Conservation (phyloP, 2,888 invertebrate genomes). For the Bellardia pandia region DNA sequence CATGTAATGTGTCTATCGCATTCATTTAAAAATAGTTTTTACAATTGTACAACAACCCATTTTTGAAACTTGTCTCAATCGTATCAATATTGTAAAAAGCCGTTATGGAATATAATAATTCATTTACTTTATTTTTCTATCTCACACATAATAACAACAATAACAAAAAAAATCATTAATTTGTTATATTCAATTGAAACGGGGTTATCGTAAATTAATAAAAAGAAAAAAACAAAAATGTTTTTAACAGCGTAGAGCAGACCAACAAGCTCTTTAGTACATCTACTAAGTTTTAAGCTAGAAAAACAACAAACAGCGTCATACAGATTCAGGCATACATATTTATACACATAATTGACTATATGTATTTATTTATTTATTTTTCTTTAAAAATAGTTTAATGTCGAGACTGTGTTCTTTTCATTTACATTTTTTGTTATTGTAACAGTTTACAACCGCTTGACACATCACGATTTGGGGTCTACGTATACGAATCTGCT, state of each 20-base stretch:
- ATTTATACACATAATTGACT: neutral
- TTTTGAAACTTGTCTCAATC: neutral
- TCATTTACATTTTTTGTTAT: neutral
- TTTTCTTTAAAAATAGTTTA: constrained; percentile 14
- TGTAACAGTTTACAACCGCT: constrained; percentile 28
- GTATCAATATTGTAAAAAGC: neutral
- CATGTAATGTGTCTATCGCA: neutral
- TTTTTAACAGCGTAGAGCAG: neutral
- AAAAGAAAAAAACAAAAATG: neutral
- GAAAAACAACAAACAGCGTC: neutral
- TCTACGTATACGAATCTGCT: constrained; percentile 15
- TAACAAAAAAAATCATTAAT: constrained; percentile 9
- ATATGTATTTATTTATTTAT: constrained; percentile 13
- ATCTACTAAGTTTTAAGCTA: neutral
- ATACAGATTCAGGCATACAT: neutral
- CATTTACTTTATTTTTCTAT: neutral
- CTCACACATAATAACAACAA: constrained; percentile 7
- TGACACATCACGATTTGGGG: constrained; percentile 60
- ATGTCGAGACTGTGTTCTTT: constrained; percentile 4
- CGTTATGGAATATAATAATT: constrained; percentile 1
- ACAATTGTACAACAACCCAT: neutral
- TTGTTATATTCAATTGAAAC: constrained; percentile 40
- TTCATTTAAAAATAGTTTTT: constrained; percentile 2
- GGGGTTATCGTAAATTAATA: constrained; percentile 60
- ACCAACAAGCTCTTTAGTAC: neutral